phyloP scores from a whole-genome alignment of 2,888 invertebrate genomes.

The Aspidiotus destructor region DNA sequence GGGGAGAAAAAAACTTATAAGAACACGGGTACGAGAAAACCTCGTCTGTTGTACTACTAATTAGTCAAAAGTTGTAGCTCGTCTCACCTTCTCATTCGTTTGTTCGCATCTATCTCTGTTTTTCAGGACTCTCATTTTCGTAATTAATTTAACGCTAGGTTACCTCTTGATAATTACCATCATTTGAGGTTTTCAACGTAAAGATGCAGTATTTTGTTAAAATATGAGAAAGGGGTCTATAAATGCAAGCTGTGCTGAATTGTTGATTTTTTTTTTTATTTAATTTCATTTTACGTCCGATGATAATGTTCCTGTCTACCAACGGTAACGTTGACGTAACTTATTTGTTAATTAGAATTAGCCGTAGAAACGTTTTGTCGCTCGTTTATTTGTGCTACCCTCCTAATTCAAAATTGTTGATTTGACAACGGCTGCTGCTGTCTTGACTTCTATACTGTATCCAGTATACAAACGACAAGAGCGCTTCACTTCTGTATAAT shows the following conservation, averaged over 20 bases:
- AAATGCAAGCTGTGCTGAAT: neutral
- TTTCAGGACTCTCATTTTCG: slow-evolving; percentile 1
- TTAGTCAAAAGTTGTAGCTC: slow-evolving; percentile 14
- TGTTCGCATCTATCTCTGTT: neutral
- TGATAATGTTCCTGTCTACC: no score
- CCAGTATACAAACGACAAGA: no score
- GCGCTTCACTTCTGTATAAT: no score
- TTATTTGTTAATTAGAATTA: no score
- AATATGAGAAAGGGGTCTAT: neutral
- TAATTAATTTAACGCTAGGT: slow-evolving; percentile 14
- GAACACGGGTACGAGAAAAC: neutral
- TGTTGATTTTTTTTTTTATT: no score
- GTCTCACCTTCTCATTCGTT: neutral
- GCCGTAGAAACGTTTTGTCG: no score
- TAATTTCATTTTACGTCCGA: no score
- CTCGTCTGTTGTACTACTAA: slow-evolving; percentile 16
- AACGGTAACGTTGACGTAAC: no score
- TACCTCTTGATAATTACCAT: slow-evolving; percentile 4
- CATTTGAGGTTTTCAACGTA: neutral
- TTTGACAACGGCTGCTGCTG: no score
- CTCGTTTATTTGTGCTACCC: no score
- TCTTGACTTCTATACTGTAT: no score
- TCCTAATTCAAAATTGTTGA: no score
- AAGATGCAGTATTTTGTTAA: neutral
- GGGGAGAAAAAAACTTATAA: neutral